These are phyloP conservation scores for Lasiurus borealis DNA, from an alignment of 2,113 vertebrate genomes.

Conservation along the genomic window DNA sequence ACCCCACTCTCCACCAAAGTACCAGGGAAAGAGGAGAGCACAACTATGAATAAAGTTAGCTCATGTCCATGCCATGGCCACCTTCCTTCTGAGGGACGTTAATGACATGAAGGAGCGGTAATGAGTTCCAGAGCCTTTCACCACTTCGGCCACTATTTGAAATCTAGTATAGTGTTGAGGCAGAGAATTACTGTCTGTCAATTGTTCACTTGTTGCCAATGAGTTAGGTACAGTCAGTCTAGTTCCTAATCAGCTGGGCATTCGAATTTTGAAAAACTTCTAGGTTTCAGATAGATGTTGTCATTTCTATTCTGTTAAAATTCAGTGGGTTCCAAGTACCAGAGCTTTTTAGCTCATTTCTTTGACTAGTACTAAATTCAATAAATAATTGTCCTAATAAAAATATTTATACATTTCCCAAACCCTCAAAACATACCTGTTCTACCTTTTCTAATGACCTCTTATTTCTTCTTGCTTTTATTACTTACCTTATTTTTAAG, in stretches of 20 bases:
- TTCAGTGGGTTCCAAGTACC: not conserved
- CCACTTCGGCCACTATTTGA: not conserved
- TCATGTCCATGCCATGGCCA: not conserved
- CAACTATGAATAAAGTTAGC: slow-evolving; percentile 26
- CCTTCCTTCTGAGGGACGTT: slow-evolving; percentile 7
- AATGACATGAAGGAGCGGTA: slow-evolving; percentile 39
- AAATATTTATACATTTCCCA: not conserved
- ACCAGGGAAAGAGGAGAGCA: not conserved
- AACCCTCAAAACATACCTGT: not conserved
- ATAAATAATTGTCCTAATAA: not conserved
- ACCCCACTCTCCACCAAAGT: not conserved
- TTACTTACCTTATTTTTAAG: not conserved
- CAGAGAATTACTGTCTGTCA: slow-evolving; percentile 44
- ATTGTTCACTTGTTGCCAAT: not conserved
- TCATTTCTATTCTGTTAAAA: slow-evolving; percentile 3
- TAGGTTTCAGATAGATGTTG: not conserved
- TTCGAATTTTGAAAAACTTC: not conserved
- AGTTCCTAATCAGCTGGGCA: not conserved
- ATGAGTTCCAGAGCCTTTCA: slow-evolving; percentile 57
- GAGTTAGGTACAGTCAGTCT: not conserved
- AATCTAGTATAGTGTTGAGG: not conserved
- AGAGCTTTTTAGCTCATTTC: slow-evolving; percentile 42
- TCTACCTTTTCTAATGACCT: not conserved
- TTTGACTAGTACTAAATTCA: not conserved
- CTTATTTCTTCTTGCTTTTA: not conserved